phyloP scores from a whole-genome alignment of 2,888 invertebrate genomes.

The Ectemnius continuus region DNA sequence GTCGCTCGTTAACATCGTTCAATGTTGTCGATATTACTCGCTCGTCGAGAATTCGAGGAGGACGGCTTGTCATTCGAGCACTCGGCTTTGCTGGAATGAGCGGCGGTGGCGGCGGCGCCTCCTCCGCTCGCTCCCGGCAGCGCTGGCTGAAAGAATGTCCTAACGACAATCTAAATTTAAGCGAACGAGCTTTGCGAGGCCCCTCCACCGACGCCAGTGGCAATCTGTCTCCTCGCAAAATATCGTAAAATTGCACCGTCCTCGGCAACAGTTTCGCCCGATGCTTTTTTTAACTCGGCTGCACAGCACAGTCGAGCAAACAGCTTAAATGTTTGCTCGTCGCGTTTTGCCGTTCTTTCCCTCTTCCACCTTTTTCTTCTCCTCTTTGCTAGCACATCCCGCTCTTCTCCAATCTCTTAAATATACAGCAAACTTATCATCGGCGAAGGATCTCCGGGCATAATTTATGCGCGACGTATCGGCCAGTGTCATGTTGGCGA shows the following conservation, averaged over 20 bases:
- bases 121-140: background rate
- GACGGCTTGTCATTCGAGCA: no score
- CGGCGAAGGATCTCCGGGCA: background rate
- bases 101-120: no score
- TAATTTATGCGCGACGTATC: constrained; percentile 5
- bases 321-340: background rate
- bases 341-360: background rate
- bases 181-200: background rate
- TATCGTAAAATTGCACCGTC: background rate
- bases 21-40: no score
- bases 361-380: background rate
- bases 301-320: background rate
- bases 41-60: no score
- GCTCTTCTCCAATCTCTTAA: no score
- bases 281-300: constrained; percentile 1
- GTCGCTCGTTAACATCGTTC: no score
- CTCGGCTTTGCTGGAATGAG: no score
- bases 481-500: background rate
- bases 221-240: constrained; percentile 1
- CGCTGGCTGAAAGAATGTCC: constrained; percentile 11
- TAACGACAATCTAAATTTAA: constrained; percentile 3
- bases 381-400: background rate
- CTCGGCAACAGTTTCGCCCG: background rate
- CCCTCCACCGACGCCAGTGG: background rate
- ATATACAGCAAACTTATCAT: background rate